Evolutionary conservation across 2,113 vertebrate genomes (phyloP).

Genomic region (Corapipo altera): DNA sequence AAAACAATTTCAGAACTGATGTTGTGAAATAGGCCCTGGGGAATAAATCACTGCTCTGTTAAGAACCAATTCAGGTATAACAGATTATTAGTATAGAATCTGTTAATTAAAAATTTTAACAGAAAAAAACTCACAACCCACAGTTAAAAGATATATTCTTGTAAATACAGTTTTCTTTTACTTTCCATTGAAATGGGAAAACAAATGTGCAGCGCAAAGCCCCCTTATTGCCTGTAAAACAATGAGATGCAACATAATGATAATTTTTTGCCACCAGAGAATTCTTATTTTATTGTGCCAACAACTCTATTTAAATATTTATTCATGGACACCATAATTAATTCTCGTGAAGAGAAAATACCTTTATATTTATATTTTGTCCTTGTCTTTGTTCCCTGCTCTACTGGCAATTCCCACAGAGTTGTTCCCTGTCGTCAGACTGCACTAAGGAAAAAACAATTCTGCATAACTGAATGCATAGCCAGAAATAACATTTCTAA

Average conservation of each 20-base stretch:
- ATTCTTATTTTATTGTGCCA: constrained; percentile 24
- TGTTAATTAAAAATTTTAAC: background rate
- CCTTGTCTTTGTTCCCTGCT: background rate
- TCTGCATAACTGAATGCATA: background rate
- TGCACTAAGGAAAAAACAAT: background rate
- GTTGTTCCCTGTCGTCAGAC: background rate
- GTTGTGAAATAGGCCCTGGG: background rate
- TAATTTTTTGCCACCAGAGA: constrained; percentile 58
- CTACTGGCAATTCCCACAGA: background rate
- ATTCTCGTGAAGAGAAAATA: constrained; percentile 15
- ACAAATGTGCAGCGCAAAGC: background rate
- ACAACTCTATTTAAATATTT: constrained; percentile 38
- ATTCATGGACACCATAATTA: constrained; percentile 11
- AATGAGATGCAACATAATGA: constrained; percentile 25
- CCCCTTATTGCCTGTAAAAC: background rate
- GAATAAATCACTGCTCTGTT: background rate
- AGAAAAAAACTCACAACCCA: rapidly evolving
- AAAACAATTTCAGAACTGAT: background rate
- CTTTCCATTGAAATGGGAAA: background rate
- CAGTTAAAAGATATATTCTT: background rate
- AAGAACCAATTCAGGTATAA: background rate
- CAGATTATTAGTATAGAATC: background rate
- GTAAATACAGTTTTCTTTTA: background rate
- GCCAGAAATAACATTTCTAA: background rate
- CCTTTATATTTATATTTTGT: background rate